phyloP scores from a whole-genome alignment of 23 tunicate genomes.

The Ascidia mentula region DNA sequence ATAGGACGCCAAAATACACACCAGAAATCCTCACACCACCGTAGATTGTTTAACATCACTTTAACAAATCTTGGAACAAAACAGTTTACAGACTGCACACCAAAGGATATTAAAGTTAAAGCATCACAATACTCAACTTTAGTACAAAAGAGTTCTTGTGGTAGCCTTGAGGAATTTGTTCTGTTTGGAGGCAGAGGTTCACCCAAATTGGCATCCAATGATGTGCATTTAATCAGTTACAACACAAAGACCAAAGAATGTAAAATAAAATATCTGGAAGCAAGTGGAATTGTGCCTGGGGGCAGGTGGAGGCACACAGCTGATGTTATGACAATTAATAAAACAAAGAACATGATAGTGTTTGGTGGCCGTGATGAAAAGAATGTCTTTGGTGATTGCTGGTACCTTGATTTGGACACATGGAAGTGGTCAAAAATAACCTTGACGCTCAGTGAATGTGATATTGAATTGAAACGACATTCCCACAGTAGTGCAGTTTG shows the following conservation, averaged over 20 bases:
- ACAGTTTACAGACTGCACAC: neutral
- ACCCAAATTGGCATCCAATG: slow-evolving; percentile 36
- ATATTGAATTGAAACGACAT: slow-evolving; percentile 20
- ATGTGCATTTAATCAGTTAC: neutral
- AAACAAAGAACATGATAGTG: slow-evolving; percentile 46
- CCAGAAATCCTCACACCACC: neutral
- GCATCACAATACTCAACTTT: neutral
- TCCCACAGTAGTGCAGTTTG: slow-evolving; percentile 38
- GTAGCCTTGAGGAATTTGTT: neutral
- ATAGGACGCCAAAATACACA: neutral
- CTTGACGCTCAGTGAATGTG: neutral
- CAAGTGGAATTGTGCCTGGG: slow-evolving; percentile 10
- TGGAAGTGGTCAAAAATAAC: neutral
- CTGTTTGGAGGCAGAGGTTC: slow-evolving; percentile 83
- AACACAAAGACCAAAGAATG: neutral
- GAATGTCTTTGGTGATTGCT: slow-evolving; percentile 43
- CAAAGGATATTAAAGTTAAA: neutral
- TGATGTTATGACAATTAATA: too few species aligned
- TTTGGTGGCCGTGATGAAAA: slow-evolving; percentile 63
- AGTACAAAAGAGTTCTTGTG: neutral
- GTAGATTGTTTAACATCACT: neutral
- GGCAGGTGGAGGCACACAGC: slow-evolving; percentile 74
- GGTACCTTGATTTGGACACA: slow-evolving; percentile 30
- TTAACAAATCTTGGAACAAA: neutral
- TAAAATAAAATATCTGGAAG: neutral